Evolutionary conservation across 2,888 invertebrate species (phyloP).

Genomic region (Orthosia gracilis): DNA sequence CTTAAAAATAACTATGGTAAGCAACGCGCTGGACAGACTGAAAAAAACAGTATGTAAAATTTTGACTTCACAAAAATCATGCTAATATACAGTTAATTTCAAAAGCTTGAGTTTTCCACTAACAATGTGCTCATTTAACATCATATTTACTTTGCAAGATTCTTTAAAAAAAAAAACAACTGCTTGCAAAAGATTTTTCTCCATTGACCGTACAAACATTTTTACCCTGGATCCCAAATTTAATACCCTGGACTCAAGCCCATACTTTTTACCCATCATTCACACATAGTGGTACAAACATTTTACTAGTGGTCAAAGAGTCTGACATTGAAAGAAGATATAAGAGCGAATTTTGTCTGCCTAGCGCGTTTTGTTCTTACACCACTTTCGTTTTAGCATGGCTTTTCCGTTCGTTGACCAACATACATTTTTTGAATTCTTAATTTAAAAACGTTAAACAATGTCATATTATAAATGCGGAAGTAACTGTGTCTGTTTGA

Average conservation of each 20-base stretch:
- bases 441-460: background rate
- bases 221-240: background rate
- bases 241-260: background rate
- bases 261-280: background rate
- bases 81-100: background rate
- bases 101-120: background rate
- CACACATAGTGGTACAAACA: background rate
- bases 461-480: too few species aligned
- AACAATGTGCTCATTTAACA: background rate
- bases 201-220: background rate
- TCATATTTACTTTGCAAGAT: too few species aligned
- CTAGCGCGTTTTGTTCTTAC: conserved; percentile 7
- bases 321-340: background rate
- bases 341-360: background rate
- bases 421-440: background rate
- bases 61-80: background rate
- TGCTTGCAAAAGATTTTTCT: background rate
- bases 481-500: too few species aligned
- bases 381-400: background rate
- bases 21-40: conserved; percentile 13
- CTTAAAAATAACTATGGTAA: background rate
- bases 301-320: background rate
- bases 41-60: too few species aligned
- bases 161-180: too few species aligned
- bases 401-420: background rate